Evolutionary conservation across 2,888 invertebrate species (phyloP).

Genomic region (Fissipunctia ypsillon): DNA sequence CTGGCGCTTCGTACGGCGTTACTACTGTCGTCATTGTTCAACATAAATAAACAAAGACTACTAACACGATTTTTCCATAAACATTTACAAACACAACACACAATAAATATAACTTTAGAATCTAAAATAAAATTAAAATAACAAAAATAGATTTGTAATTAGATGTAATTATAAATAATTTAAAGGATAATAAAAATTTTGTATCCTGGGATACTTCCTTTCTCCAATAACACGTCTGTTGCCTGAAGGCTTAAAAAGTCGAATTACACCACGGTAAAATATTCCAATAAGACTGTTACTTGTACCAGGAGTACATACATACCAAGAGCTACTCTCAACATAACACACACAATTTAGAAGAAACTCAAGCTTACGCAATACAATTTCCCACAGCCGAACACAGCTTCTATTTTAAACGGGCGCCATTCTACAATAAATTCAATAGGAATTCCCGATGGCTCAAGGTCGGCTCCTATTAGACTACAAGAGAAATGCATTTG

Average conservation of each 20-base stretch:
- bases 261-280: slow-evolving; percentile 10
- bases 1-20: too few species aligned
- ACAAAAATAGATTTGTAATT: too few species aligned
- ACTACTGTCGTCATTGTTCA: too few species aligned
- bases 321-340: slow-evolving; percentile 19
- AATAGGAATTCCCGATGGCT: slow-evolving; percentile 62
- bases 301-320: slow-evolving; percentile 26
- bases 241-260: neutral
- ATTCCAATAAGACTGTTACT: slow-evolving; percentile 22
- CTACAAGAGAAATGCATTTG: slow-evolving; percentile 89
- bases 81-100: too few species aligned
- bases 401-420: slow-evolving; percentile 66
- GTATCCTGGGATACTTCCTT: neutral
- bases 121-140: too few species aligned
- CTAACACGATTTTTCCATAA: too few species aligned
- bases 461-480: slow-evolving; percentile 79
- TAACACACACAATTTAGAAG: slow-evolving; percentile 29
- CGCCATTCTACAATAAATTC: slow-evolving; percentile 66
- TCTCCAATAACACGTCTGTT: neutral
- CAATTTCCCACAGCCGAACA: slow-evolving; percentile 63
- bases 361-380: slow-evolving; percentile 58
- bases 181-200: neutral
- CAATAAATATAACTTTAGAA: too few species aligned
- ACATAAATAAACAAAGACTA: too few species aligned
- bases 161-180: neutral